Evolutionary conservation across 2,797 vertebrate species (phyloP), one percentile per base, ranked within the genome.

Genomic region (Lindbergichthys nudifrons): DNA sequence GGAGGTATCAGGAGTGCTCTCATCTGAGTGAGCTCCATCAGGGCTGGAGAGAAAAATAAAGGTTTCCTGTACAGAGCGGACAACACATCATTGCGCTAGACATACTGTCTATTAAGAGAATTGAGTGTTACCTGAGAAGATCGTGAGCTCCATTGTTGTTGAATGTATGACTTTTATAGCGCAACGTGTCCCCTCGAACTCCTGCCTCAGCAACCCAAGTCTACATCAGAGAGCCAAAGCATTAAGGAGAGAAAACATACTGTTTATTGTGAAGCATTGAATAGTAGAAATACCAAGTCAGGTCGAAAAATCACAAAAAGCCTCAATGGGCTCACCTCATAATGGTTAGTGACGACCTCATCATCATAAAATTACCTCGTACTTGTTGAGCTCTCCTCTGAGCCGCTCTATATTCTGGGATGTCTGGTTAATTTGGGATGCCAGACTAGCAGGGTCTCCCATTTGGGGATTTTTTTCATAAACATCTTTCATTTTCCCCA

Each of bases 401-500:
- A 97, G 94, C 68, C 95, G 89, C 42, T 97, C 96, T 0, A 97
- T 95, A 85, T 96, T 96, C 85, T 94, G 93, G 60, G 96, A 91
- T 0, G 96, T 97, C 91, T 97, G 96, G 19, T 76, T 91, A 88
- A 97, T 97, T 88, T 93, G 96, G 60, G 96, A 95, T 71, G 96
- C 95, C 86, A 97, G 82, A 82, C 95, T 96, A 71, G 93, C 90
- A 1, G 96, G 96, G 85, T 97, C 96, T 73, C 97, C 97, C 96
- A 97, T 97, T 88, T 97, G 96, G 43, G 96, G 96, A 61, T 96
- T 97, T 92, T 97, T 97, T 86, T 97, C 96, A 79, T 97, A 97
- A 59, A 97, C 97, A 76, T 96, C 96, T 92, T 97, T 97, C 97
- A 97, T 97, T 91, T 97, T 97, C 88, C 94, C 96, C 75, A 97